Percentiles rank a stretch among this genome's conserved stretches.
phyloP scores from a whole-genome alignment of 2,888 invertebrate species.

The Masnerella sp. region DNA sequence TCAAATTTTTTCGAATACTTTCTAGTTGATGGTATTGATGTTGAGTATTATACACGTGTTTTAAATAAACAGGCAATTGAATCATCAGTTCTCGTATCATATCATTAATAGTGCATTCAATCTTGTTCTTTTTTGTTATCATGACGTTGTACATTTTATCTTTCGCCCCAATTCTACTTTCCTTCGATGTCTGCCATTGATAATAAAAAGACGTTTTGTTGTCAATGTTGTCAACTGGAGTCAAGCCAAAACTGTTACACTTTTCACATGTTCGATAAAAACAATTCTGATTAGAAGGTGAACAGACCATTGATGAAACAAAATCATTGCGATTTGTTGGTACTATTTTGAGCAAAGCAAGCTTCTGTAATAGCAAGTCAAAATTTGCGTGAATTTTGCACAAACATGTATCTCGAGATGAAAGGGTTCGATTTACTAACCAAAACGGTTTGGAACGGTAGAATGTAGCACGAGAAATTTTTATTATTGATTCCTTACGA shows the following conservation, averaged over 20 bases:
- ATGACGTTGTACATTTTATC: neutral
- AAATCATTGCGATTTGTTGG: neutral
- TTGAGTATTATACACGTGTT: neutral
- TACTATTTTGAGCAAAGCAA: conserved; percentile 8
- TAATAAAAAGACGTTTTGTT: conserved; percentile 3
- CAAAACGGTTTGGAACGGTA: conserved; percentile 31
- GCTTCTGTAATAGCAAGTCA: conserved; percentile 23
- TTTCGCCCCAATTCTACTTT: conserved; percentile 10
- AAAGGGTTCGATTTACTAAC: conserved; percentile 26
- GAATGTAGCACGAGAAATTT: conserved; percentile 31
- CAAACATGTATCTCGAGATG: conserved; percentile 36
- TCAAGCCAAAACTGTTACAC: neutral
- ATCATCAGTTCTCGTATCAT: neutral
- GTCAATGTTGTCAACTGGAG: neutral
- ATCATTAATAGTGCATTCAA: conserved; percentile 6
- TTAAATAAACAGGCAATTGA: neutral
- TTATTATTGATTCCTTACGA: conserved; percentile 3
- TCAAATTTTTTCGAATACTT: neutral
- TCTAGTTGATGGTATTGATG: neutral
- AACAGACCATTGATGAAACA: neutral
- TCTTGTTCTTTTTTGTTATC: conserved; percentile 8
- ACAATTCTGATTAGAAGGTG: neutral
- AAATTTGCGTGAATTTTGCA: conserved; percentile 43
- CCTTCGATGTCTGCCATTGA: conserved; percentile 9
- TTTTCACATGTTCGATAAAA: neutral